Conservation (phyloP, 2,888 invertebrate species). For the Hydroisotoma schaefferi region DNA sequence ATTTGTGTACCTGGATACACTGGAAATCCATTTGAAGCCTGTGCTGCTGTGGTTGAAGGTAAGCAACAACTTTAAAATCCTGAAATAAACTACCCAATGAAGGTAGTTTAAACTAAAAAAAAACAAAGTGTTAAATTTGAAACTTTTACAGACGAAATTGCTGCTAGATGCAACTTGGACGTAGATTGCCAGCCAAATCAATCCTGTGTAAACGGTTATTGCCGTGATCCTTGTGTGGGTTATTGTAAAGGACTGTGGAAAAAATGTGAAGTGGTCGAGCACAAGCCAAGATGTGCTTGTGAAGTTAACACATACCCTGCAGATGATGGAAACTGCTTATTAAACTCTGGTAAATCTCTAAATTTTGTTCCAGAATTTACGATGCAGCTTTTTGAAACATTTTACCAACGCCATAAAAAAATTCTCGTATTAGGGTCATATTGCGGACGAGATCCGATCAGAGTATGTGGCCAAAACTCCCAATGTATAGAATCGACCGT, state of each 20-base stretch:
- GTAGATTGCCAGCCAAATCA: constrained; percentile 45
- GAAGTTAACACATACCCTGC: constrained; percentile 47
- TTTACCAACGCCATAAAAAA: neutral
- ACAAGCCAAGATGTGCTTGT: constrained; percentile 46
- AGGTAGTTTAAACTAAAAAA: neutral
- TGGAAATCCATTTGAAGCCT: constrained; percentile 47
- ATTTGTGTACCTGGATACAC: constrained; percentile 46
- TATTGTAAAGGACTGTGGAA: constrained; percentile 47
- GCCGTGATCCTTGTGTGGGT: constrained; percentile 47
- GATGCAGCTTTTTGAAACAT: neutral
- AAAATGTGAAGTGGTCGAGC: constrained; percentile 46
- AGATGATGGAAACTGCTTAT: constrained; percentile 47
- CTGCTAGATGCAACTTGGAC: constrained; percentile 47
- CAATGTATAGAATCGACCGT: constrained; percentile 47
- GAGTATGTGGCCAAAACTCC: constrained; percentile 47
- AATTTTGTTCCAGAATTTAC: neutral
- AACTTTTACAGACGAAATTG: constrained; percentile 42
- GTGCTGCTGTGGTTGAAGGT: constrained; percentile 48
- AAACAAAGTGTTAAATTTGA: neutral
- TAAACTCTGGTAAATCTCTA: constrained; percentile 38
- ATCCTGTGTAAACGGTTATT: constrained; percentile 47
- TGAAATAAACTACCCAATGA: neutral
- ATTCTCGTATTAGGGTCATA: constrained; percentile 35
- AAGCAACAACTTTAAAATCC: neutral
- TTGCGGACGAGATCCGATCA: constrained; percentile 47